phyloP scores from a whole-genome alignment of 2,888 invertebrate genomes.

The Polietes domitor region DNA sequence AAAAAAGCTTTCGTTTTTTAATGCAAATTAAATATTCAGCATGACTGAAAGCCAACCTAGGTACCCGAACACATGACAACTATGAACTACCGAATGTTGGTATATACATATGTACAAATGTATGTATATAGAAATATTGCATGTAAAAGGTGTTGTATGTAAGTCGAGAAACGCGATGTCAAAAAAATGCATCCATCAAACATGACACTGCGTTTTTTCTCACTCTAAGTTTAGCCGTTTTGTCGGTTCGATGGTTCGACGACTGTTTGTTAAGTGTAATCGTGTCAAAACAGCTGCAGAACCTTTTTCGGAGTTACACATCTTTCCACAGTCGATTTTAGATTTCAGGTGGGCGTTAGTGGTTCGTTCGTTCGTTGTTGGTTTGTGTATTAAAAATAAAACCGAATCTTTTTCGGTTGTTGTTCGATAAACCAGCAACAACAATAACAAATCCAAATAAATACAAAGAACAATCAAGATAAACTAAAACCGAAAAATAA shows the following conservation, averaged over 20 bases:
- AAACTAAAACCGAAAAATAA: slow-evolving; percentile 47
- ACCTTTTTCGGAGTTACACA: slow-evolving; percentile 46
- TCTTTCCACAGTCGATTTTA: slow-evolving; percentile 41
- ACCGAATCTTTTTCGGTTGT: slow-evolving; percentile 29
- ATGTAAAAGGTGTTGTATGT: slow-evolving; percentile 26
- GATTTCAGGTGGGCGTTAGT: slow-evolving; percentile 61
- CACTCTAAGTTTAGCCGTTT: not conserved
- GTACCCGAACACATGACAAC: too few relatives aligned
- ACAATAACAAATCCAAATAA: slow-evolving; percentile 28
- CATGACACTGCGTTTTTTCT: slow-evolving; percentile 56
- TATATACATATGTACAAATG: not conserved
- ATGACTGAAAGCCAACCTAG: not conserved
- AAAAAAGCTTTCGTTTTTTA: slow-evolving; percentile 18
- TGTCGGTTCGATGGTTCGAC: not conserved
- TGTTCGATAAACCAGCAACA: not conserved
- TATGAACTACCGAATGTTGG: too few relatives aligned
- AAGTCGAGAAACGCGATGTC: slow-evolving; percentile 45
- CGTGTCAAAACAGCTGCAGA: slow-evolving; percentile 66
- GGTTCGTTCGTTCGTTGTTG: slow-evolving; percentile 20
- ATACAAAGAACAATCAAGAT: slow-evolving; percentile 50
- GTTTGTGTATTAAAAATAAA: slow-evolving; percentile 39
- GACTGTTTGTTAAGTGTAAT: slow-evolving; percentile 44
- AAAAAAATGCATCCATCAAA: slow-evolving; percentile 64
- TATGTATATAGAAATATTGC: not conserved
- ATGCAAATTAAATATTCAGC: slow-evolving; percentile 12